A percentile compares a stretch with the other conserved stretches of the same genome.
These are phyloP conservation scores for Zootoca vivipara DNA, from an alignment of 2,113 vertebrate species.

Conservation along the genomic window DNA sequence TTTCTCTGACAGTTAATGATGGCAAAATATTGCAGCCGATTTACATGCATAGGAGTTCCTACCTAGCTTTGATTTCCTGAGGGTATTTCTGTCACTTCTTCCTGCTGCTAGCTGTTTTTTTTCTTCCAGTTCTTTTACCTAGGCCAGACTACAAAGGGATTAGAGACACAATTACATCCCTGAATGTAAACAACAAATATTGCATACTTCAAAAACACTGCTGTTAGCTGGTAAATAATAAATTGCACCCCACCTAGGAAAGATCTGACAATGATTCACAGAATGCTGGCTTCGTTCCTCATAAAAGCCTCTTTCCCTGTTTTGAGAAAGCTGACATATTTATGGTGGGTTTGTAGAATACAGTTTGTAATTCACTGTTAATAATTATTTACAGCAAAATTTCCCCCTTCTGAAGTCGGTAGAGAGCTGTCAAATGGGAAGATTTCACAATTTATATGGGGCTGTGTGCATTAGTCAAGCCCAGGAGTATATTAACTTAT, in stretches of 20 bases:
- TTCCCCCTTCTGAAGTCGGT: constrained; percentile 31
- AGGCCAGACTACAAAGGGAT: constrained; percentile 24
- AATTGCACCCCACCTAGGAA: background rate
- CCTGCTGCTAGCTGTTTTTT: no score
- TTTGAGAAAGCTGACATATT: constrained; percentile 51
- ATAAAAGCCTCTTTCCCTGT: background rate
- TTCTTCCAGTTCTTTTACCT: constrained; percentile 18
- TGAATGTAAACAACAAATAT: constrained; percentile 19
- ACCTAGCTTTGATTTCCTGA: constrained; percentile 29
- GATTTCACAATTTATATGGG: constrained; percentile 32
- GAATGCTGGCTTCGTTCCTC: constrained; percentile 26
- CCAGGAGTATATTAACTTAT: constrained; percentile 7
- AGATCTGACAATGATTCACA: constrained; percentile 9
- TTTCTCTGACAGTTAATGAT: background rate
- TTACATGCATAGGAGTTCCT: background rate
- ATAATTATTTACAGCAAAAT: constrained; percentile 39
- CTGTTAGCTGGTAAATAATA: constrained; percentile 41
- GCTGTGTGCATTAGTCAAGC: constrained; percentile 34
- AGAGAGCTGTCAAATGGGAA: constrained; percentile 33
- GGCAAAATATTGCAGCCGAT: constrained; percentile 1
- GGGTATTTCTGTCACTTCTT: background rate
- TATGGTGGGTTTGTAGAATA: constrained; percentile 10
- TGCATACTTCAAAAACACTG: constrained; percentile 20
- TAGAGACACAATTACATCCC: constrained; percentile 5
- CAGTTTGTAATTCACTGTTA: constrained; percentile 49